Evolutionary conservation across 2,113 vertebrate species (phyloP).

Genomic region (Ciconia boyciana): DNA sequence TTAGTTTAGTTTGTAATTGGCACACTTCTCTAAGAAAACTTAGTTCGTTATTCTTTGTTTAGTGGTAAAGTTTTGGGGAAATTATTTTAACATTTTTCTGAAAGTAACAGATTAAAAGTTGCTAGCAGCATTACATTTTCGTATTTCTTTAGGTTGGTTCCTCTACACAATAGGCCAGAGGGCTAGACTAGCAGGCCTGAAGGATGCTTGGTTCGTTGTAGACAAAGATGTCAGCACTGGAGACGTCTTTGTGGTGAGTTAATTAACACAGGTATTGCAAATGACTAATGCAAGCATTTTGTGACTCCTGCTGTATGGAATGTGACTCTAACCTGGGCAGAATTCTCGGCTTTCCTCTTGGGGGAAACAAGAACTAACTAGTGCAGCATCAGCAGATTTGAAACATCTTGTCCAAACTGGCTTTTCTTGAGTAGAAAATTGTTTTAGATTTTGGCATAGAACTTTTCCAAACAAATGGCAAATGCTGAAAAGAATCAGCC

Average conservation of each 20-base stretch:
- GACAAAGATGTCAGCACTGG: constrained; percentile 87
- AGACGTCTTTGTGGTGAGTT: constrained; percentile 90
- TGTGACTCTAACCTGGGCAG: not conserved
- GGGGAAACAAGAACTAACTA: not conserved
- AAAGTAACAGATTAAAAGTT: not conserved
- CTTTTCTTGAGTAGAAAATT: not conserved
- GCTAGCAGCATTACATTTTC: not conserved
- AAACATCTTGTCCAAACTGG: not conserved
- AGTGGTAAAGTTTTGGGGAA: not conserved
- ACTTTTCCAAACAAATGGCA: not conserved
- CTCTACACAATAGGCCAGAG: constrained; percentile 94
- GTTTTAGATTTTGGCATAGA: not conserved
- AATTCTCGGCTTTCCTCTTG: not conserved
- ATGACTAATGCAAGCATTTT: not conserved
- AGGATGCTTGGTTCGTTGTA: constrained; percentile 90
- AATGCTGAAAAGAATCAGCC: not conserved
- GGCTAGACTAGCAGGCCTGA: constrained; percentile 83
- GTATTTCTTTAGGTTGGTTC: constrained; percentile 83
- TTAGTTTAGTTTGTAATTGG: not conserved
- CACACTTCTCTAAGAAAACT: not conserved
- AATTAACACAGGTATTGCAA: not conserved
- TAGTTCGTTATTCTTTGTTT: not conserved
- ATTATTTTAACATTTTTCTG: not conserved
- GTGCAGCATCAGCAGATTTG: not conserved
- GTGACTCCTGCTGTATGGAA: not conserved